A percentile compares a stretch with the other conserved stretches of the same genome.
These are phyloP conservation scores for Sebastes nivosus DNA, from an alignment of 2,797 vertebrate species.

Conservation along the genomic window DNA sequence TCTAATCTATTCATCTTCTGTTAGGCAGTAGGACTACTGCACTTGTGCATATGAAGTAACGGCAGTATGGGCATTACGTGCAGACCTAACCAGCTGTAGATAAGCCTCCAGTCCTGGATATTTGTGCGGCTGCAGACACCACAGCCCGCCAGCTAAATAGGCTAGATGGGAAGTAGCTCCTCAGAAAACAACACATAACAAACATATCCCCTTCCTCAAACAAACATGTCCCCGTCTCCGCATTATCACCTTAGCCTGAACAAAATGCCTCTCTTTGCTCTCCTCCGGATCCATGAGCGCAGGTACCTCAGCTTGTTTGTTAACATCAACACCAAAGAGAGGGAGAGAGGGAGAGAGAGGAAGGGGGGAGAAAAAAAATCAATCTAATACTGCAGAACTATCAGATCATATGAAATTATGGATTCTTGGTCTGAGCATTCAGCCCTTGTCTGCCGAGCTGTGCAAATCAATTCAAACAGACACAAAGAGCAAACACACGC, in stretches of 20 bases:
- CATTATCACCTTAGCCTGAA: conserved; percentile 73
- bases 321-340: conserved; percentile 85
- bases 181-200: conserved; percentile 65
- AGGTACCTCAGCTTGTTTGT: conserved; percentile 88
- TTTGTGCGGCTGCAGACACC: conserved; percentile 29
- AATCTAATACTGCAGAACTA: conserved; percentile 91
- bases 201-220: conserved; percentile 69
- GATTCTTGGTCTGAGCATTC: conserved; percentile 92
- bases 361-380: conserved; percentile 78
- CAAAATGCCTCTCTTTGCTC: conserved; percentile 70
- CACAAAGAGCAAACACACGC: conserved; percentile 89
- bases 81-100: conserved; percentile 27
- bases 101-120: conserved; percentile 44
- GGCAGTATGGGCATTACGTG: conserved; percentile 6
- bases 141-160: conserved; percentile 33
- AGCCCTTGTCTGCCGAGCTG: conserved; percentile 89
- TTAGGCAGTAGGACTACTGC: neutral
- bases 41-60: conserved; percentile 5
- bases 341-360: conserved; percentile 42
- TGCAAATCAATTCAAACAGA: conserved; percentile 95
- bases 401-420: conserved; percentile 93
- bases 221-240: conserved; percentile 68
- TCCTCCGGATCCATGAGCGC: conserved; percentile 70
- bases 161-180: conserved; percentile 45
- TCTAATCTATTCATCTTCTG: conserved; percentile 32